These are phyloP conservation scores for Papilio xuthus DNA, from an alignment of 1,140 invertebrate genomes.

Conservation along the genomic window DNA sequence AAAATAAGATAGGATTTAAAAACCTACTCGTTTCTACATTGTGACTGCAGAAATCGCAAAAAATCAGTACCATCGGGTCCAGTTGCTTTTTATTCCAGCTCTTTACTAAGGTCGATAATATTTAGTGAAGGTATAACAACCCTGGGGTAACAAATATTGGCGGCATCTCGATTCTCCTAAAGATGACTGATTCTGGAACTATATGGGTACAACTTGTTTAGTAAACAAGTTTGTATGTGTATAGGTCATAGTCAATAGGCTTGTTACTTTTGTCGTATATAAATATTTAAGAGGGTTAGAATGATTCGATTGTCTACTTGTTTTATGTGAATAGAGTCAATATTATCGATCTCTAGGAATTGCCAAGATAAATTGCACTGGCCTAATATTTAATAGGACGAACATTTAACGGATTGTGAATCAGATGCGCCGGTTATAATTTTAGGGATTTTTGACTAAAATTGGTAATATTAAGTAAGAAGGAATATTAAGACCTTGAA, in stretches of 20 bases:
- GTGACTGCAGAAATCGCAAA: not conserved
- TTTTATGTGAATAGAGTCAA: constrained; percentile 4
- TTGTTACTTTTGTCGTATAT: not conserved
- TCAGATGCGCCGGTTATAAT: not conserved
- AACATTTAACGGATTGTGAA: not conserved
- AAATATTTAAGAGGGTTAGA: not conserved
- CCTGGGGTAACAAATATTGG: not conserved
- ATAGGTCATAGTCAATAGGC: not conserved
- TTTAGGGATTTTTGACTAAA: not conserved
- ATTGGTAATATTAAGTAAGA: not conserved
- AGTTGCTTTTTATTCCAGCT: not conserved
- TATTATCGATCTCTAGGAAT: not conserved
- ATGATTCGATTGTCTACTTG: not conserved
- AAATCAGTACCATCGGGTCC: not conserved
- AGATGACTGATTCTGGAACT: not conserved
- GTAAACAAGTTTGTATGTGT: not conserved
- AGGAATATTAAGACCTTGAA: not conserved
- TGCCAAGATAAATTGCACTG: not conserved
- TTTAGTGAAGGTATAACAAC: not conserved
- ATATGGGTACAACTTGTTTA: not conserved
- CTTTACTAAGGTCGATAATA: constrained; percentile 2
- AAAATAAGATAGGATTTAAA: not conserved
- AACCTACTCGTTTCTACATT: not conserved
- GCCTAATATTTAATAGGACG: not conserved
- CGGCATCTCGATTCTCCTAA: not conserved